Evolutionary conservation across 2,797 vertebrate species (phyloP), one percentile per base, ranked within the genome.

Genomic region (Poeciliopsis presidionis): DNA sequence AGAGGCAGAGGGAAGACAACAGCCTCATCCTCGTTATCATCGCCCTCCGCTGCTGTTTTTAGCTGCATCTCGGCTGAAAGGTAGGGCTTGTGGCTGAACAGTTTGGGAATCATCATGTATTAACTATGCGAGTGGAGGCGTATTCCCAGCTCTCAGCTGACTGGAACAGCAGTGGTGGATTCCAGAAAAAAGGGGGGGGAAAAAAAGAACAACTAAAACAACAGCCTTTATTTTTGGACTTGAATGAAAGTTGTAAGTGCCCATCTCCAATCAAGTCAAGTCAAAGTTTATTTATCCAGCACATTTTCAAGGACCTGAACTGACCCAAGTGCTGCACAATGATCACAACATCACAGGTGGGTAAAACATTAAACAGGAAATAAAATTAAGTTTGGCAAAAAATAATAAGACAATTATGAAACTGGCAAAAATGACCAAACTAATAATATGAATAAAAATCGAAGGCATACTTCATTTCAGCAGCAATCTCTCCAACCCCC

Each of bases 71-170:
- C 2, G 2, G 36, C 36, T 5, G 5, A 70, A 69, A 70, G 73
- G 55, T 87, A 83, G 76, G 47, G 73, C 25, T 67, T 39, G 73
- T 81, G 86, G 84, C 59, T 74, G 78, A 84, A 73, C 80, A 72
- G 90, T 90, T 89, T 86, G 89, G 83, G 91, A 92, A 90, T 85
- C 91, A 85, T 93, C 84, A 88, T 84, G 87, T 89, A 81, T 85
- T 84, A 78, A 91, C 83, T 89, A 88, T 93, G 88, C 74, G 71
- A 87, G 81, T 20, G 94, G 88, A 75, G 72, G 77, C 51, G 74
- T 49, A 72, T 85, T 92, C 90, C 89, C 92, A 88, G 55, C 43
- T 86, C 84, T 8, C 28, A 59, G 22, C n/a, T 51, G 33, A 74
- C 65, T 79, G 18, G 78, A 88, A 86, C 63, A 28, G 83, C 41